Conservation (phyloP, 2,797 vertebrate genomes). For the Falco naumanni region DNA sequence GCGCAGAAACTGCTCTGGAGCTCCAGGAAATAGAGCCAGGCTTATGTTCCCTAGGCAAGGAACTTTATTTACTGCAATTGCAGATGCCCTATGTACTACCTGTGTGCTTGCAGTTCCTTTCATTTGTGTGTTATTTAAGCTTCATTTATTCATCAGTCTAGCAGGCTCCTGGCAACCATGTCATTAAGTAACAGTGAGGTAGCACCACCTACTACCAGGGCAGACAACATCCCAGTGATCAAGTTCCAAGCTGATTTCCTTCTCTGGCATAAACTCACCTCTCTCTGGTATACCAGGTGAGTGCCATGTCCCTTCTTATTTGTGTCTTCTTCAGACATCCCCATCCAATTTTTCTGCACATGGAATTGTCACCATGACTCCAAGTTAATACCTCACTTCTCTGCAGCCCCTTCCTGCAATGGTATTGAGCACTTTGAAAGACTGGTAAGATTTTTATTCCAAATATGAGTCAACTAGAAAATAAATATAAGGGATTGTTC, state of each 20-base stretch:
- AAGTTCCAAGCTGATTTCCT: neutral
- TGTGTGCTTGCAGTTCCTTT: neutral
- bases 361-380: neutral
- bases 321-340: neutral
- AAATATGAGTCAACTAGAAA: neutral
- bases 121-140: neutral
- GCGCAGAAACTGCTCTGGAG: neutral
- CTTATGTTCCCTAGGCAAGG: neutral
- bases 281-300: neutral
- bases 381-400: neutral
- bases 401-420: neutral
- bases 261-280: neutral
- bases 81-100: neutral
- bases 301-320: neutral
- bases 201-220: neutral
- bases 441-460: neutral
- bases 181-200: neutral
- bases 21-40: neutral
- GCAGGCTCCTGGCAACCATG: neutral
- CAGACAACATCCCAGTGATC: neutral
- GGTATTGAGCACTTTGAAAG: neutral
- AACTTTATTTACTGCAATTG: neutral
- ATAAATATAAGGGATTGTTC: neutral
- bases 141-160: slow-evolving; percentile 16
- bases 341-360: neutral